Evolutionary conservation across 2,797 vertebrate species (phyloP), one percentile per base, ranked within the genome.

Genomic region (Hybognathus amarus): DNA sequence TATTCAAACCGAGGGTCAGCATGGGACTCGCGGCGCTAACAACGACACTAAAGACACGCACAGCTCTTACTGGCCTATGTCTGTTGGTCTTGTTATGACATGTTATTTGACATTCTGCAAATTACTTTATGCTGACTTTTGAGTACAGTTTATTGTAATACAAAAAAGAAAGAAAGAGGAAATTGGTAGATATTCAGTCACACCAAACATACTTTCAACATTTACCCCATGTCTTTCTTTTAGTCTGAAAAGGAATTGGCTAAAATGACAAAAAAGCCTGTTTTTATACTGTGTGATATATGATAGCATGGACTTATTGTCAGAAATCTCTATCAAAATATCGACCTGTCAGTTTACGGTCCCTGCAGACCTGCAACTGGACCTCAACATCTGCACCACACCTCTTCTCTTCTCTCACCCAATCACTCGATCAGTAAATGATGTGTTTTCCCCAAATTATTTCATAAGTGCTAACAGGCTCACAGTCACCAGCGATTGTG

Each of bases 401-500:
- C 63, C n/a, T 78, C 81, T 74, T 77, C 59, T 68, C 77, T 38
- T 45, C 71, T 66, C 84, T 82, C 69, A 54, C 66, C 27, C 75
- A 86, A 79, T 73, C 80, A 75, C 63, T 67, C 78, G 59, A 86
- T 87, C 73, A 78, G 54, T 63, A 83, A 47, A 83, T 73, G 74
- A 85, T 87, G 18, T 42, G 47, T 77, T 64, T 90, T 45, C 59
- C 85, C 50, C 56, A 86, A 68, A 84, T 84, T 36, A 84, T 85
- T 75, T 90, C 68, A 85, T 86, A 76, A 90, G 88, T 89, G 69
- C 69, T 87, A 80, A 87, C 75, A 83, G 83, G 74, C 82, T 82
- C 67, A 66, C 2, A 59, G 80, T 83, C 47, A 52, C 64, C 56
- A 79, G 73, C 79, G 64, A 80, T 78, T 88, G 45, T 81, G 52